Evolutionary conservation across 2,797 vertebrate species (phyloP).

Genomic region (Rhinogobio ventralis): DNA sequence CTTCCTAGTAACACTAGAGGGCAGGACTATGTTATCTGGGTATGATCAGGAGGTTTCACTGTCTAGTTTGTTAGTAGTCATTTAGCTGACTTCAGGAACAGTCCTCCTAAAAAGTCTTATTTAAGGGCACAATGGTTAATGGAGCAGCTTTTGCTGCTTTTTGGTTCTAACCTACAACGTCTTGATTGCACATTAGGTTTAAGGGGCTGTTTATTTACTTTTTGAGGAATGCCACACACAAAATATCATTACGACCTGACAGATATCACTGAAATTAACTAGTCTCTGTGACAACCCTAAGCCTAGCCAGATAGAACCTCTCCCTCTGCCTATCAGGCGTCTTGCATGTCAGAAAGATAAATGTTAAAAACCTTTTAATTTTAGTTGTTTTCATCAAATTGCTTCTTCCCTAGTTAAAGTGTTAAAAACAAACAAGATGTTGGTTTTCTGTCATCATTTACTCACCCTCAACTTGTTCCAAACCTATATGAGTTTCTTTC

Average conservation of each 20-base stretch:
- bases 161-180: neutral
- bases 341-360: neutral
- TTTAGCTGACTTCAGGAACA: neutral
- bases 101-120: neutral
- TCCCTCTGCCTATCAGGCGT: neutral
- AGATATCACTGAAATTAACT: neutral
- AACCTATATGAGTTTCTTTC: neutral
- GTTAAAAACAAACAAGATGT: neutral
- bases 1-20: constrained; percentile 46
- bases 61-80: neutral
- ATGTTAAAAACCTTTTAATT: neutral
- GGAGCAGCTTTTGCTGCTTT: neutral
- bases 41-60: neutral
- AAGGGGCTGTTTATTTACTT: neutral
- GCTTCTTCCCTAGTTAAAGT: too few relatives aligned
- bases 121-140: too few relatives aligned
- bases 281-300: neutral
- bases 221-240: neutral
- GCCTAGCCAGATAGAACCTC: neutral
- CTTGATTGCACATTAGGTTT: too few relatives aligned
- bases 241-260: neutral
- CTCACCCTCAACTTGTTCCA: neutral
- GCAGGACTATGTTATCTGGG: constrained; percentile 22
- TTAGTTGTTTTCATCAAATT: too few relatives aligned
- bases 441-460: neutral